Percentiles rank a stretch among this genome's conserved stretches.
Evolutionary conservation across 2,113 vertebrate species (phyloP).

Genomic region (Origma solitaria): DNA sequence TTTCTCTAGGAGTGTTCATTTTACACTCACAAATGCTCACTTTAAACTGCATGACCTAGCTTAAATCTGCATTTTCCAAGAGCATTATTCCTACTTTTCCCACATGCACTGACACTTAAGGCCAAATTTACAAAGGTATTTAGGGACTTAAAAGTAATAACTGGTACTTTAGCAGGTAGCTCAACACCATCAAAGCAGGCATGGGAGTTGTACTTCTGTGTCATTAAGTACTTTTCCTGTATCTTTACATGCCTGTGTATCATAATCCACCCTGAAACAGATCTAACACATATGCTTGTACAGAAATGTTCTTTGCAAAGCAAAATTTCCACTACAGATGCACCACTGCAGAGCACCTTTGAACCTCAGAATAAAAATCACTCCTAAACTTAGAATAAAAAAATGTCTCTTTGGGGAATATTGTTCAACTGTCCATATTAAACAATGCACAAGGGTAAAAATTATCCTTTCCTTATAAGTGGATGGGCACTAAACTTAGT

Average conservation of each 20-base stretch:
- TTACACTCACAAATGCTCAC: background rate
- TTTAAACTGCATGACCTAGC: background rate
- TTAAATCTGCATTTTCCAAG: background rate
- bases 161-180: background rate
- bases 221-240: background rate
- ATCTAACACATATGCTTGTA: background rate
- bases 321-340: background rate
- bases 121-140: background rate
- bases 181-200: background rate
- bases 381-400: background rate
- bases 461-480: background rate
- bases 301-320: background rate
- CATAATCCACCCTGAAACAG: background rate
- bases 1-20: background rate
- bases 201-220: background rate
- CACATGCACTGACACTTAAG: background rate
- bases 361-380: background rate
- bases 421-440: background rate
- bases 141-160: background rate
- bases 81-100: background rate
- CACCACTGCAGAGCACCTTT: background rate
- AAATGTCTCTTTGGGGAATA: background rate
- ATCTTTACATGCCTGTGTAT: background rate
- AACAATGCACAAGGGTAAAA: fast-evolving
- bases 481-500: background rate